phyloP scores from a whole-genome alignment of 2,113 vertebrate genomes.

The Bubo blakistoni region DNA sequence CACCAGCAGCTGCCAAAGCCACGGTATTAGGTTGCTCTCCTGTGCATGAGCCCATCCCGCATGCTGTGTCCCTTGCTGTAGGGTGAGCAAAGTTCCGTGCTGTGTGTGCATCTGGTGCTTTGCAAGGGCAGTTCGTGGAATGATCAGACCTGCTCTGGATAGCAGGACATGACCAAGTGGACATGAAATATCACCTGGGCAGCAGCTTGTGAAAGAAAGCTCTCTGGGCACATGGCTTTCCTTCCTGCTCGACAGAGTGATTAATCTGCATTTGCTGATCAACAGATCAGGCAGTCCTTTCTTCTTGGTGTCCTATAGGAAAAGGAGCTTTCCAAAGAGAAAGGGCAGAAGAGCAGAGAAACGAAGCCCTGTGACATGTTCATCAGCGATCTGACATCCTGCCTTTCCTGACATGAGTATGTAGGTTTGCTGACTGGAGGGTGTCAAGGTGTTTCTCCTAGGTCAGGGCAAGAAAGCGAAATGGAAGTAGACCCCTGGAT shows the following conservation, averaged over 20 bases:
- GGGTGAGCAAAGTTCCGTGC: neutral
- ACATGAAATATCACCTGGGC: neutral
- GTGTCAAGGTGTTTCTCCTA: neutral
- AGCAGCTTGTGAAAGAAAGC: neutral
- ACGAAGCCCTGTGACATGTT: neutral
- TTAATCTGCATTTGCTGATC: neutral
- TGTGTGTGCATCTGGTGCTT: neutral
- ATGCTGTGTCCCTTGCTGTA: rapidly evolving
- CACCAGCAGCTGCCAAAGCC: neutral
- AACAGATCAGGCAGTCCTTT: neutral
- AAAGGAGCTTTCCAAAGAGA: neutral
- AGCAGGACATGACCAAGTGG: neutral
- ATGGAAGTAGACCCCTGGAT: neutral
- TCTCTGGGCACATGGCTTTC: neutral
- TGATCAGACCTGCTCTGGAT: neutral
- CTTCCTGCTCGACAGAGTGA: neutral
- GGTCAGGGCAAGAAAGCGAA: neutral
- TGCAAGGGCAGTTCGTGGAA: neutral
- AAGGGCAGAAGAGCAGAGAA: neutral
- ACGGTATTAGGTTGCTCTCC: neutral
- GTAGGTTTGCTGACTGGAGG: neutral
- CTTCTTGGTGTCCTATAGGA: neutral
- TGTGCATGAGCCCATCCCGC: neutral
- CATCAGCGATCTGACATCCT: neutral
- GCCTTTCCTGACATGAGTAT: neutral